Evolutionary conservation across 2,113 vertebrate species (phyloP).

Genomic region (Gnathonemus longibarbis): DNA sequence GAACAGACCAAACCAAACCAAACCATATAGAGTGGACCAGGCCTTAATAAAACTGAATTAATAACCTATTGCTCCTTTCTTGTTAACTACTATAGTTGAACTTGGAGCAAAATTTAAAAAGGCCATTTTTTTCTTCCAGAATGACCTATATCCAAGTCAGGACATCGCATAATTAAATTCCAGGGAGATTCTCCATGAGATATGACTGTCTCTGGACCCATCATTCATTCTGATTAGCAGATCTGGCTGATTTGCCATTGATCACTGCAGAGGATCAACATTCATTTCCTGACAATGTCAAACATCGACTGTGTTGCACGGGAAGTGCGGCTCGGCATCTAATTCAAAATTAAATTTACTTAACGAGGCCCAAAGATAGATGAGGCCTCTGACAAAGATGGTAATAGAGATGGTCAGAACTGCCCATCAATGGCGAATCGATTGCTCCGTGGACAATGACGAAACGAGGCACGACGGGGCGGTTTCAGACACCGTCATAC

Average conservation of each 20-base stretch:
- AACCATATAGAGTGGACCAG: not conserved
- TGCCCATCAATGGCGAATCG: not conserved
- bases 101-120: not conserved
- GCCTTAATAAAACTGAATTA: not conserved
- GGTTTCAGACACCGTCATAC: not conserved
- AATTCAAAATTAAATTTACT: conserved; percentile 10
- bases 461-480: not conserved
- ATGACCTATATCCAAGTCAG: not conserved
- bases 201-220: not conserved
- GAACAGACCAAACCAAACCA: not conserved
- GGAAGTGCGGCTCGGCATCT: not conserved
- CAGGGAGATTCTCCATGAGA: not conserved
- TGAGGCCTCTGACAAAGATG: not conserved
- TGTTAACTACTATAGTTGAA: not conserved
- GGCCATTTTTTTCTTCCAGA: not conserved
- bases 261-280: not conserved
- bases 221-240: not conserved
- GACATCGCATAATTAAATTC: not conserved
- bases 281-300: conserved; percentile 7
- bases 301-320: not conserved
- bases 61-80: not conserved
- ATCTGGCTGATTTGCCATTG: not conserved
- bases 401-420: not conserved
- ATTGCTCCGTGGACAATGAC: not conserved
- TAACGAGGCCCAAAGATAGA: not conserved